Conservation (phyloP, 2,888 invertebrate genomes). For the Heliothis peltigera region DNA sequence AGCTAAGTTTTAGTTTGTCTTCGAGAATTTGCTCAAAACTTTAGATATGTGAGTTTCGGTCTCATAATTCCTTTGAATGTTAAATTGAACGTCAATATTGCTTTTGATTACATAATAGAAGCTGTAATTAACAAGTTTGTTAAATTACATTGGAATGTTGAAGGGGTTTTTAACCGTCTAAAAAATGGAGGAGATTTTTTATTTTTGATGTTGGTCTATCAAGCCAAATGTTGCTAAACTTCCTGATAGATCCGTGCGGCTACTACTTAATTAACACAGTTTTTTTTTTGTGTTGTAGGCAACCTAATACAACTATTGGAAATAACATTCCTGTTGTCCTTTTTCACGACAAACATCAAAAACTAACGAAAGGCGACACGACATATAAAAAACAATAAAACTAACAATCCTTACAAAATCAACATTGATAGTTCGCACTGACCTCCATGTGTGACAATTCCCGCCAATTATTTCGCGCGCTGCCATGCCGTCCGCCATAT, state of each 20-base stretch:
- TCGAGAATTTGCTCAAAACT: conserved; percentile 13
- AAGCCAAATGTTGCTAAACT: too few relatives aligned
- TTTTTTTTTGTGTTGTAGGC: too few relatives aligned
- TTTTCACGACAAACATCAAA: neutral
- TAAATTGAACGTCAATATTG: conserved; percentile 32
- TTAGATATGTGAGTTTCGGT: conserved; percentile 21
- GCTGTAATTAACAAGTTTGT: conserved; percentile 2
- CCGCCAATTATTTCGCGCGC: conserved; percentile 67
- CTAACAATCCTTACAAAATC: conserved; percentile 39
- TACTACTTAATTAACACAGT: too few relatives aligned
- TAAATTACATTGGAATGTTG: neutral
- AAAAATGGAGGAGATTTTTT: too few relatives aligned
- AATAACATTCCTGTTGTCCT: too few relatives aligned
- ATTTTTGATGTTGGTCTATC: too few relatives aligned
- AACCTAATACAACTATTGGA: too few relatives aligned
- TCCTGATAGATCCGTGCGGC: too few relatives aligned
- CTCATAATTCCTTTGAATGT: conserved; percentile 30
- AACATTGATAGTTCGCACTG: conserved; percentile 41
- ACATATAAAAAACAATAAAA: conserved; percentile 16
- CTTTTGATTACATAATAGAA: conserved; percentile 2
- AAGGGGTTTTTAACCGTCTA: too few relatives aligned
- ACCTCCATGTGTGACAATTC: conserved; percentile 55
- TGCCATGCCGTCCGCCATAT: conserved; percentile 63
- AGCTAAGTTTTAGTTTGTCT: conserved; percentile 27
- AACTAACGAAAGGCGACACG: neutral